Evolutionary conservation across 2,113 vertebrate genomes (phyloP).

Genomic region (Burhinus oedicnemus): DNA sequence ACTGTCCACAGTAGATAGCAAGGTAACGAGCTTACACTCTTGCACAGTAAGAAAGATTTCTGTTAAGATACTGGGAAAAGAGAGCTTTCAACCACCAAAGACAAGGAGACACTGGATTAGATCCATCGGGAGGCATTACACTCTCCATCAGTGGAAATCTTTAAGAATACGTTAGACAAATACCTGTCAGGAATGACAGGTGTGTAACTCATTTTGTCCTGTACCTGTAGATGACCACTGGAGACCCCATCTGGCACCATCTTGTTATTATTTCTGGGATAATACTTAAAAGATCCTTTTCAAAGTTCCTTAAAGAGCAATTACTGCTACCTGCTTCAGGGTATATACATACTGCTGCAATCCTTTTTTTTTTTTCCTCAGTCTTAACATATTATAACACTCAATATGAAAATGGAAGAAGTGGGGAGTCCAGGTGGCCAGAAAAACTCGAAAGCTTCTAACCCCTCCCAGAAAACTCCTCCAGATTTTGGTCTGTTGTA

Average conservation of each 20-base stretch:
- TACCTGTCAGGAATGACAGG: neutral
- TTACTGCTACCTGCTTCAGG: neutral
- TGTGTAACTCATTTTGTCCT: neutral
- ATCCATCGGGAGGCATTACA: neutral
- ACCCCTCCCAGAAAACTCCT: neutral
- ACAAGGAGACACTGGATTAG: neutral
- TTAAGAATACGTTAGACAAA: neutral
- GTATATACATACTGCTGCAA: neutral
- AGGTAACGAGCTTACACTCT: neutral
- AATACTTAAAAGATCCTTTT: neutral
- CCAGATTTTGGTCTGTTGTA: neutral
- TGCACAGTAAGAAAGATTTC: neutral
- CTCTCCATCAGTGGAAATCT: neutral
- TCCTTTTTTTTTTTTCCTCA: neutral
- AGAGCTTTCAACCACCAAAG: neutral
- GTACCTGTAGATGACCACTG: neutral
- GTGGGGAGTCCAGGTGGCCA: neutral
- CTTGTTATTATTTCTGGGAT: neutral
- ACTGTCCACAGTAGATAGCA: neutral
- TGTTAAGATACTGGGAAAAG: neutral
- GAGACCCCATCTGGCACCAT: neutral
- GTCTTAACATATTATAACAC: neutral
- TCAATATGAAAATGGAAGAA: neutral
- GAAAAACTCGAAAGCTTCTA: neutral
- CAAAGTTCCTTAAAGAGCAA: neutral